Evolutionary conservation across 2,888 invertebrate species (phyloP).

Genomic region (Lasioglossum pauxillum): DNA sequence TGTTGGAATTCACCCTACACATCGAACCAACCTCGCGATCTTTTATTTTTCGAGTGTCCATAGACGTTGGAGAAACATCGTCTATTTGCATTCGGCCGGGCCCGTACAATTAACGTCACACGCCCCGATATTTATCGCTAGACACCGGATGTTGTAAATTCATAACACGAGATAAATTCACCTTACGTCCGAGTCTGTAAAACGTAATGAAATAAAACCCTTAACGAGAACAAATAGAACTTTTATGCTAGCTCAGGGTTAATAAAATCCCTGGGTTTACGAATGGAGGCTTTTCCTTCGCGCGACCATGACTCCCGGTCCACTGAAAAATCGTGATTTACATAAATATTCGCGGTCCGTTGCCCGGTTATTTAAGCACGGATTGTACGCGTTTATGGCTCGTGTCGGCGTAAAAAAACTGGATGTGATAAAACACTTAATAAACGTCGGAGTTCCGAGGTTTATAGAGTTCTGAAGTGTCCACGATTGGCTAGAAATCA

Average conservation of each 20-base stretch:
- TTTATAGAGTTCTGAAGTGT: background rate
- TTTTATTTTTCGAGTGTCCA: background rate
- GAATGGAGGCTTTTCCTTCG: background rate
- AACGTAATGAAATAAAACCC: constrained; percentile 9
- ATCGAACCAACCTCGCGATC: background rate
- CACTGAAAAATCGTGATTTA: background rate
- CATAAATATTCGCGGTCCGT: background rate
- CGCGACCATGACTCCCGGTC: background rate
- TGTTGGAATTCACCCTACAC: background rate
- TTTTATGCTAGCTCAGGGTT: background rate
- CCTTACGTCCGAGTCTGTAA: background rate
- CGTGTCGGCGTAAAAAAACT: background rate
- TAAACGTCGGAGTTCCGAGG: background rate
- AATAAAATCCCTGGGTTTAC: constrained; percentile 6
- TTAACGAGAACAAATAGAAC: constrained; percentile 16
- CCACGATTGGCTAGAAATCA: background rate
- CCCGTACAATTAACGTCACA: constrained; percentile 4
- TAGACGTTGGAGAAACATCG: background rate
- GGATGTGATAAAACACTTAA: background rate
- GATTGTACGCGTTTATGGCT: background rate
- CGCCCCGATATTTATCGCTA: background rate
- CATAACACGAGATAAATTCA: background rate
- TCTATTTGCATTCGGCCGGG: background rate
- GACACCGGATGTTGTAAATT: constrained; percentile 5
- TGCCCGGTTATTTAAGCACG: background rate